Conservation (phyloP, 1,140 invertebrate species). For the Linepithema humile region DNA sequence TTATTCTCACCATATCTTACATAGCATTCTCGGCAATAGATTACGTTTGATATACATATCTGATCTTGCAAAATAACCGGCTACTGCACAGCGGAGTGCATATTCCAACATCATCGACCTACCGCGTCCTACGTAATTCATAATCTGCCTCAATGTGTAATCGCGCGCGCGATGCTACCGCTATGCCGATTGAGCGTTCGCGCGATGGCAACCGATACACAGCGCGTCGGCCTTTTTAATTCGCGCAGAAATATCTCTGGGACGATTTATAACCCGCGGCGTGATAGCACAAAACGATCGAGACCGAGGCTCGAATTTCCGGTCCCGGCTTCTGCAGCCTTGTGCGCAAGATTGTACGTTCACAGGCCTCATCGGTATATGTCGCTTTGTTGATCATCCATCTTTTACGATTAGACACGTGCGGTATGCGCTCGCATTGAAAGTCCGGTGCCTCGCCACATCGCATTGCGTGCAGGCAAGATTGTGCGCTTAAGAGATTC, state of each 20-base stretch:
- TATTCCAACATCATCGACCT: not conserved
- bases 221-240: not conserved
- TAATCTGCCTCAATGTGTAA: not conserved
- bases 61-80: not conserved
- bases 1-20: not conserved
- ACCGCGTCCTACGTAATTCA: not conserved
- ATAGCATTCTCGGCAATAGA: constrained; percentile 7
- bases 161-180: not conserved
- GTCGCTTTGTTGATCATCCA: not conserved
- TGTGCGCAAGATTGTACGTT: no score
- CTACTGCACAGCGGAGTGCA: not conserved
- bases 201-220: not conserved
- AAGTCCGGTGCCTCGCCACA: not conserved
- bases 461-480: not conserved
- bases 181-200: not conserved
- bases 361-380: not conserved
- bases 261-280: constrained; percentile 24
- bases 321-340: no score
- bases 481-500: not conserved
- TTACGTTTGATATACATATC: not conserved
- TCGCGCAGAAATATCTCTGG: not conserved
- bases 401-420: constrained; percentile 2
- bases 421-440: not conserved
- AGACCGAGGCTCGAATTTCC: constrained; percentile 32
- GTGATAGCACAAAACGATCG: not conserved